phyloP scores from a whole-genome alignment of 2,888 invertebrate genomes.

The Torymus auratus region DNA sequence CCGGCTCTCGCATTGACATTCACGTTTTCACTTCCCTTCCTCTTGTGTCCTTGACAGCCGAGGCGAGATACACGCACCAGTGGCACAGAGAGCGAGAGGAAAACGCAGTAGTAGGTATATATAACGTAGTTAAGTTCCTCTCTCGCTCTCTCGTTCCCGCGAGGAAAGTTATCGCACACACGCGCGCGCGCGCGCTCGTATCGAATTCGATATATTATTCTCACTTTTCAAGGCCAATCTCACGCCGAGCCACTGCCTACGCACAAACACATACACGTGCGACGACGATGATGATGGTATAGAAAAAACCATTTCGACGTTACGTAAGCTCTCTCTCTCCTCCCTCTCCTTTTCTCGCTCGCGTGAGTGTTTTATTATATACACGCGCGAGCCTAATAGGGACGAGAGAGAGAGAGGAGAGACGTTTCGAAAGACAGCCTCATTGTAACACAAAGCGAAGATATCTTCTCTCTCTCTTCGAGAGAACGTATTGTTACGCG shows the following conservation, averaged over 20 bases:
- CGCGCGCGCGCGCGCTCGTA: neutral
- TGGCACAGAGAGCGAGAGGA: neutral
- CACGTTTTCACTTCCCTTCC: constrained; percentile 28
- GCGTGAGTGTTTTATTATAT: neutral
- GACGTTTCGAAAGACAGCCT: too few relatives aligned
- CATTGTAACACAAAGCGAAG: too few relatives aligned
- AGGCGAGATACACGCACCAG: neutral
- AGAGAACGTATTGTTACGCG: too few relatives aligned
- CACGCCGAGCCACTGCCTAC: constrained; percentile 7
- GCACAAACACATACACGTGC: neutral
- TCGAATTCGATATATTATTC: constrained; percentile 50
- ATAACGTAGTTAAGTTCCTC: too few relatives aligned
- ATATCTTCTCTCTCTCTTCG: too few relatives aligned
- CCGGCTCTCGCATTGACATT: constrained; percentile 27
- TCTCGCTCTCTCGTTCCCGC: neutral
- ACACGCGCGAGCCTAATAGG: neutral
- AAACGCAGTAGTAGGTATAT: too few relatives aligned
- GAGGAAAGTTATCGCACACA: constrained; percentile 36
- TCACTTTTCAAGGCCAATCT: constrained; percentile 54
- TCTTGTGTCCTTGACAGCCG: constrained; percentile 16
- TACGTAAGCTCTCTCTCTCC: constrained; percentile 9
- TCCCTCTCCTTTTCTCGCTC: neutral
- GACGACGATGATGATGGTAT: neutral
- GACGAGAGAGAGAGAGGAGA: neutral
- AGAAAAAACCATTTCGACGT: constrained; percentile 9